Evolutionary conservation across 2,888 invertebrate species (phyloP), one percentile per base, ranked within the genome.

Genomic region (Stegophylla sp.): DNA sequence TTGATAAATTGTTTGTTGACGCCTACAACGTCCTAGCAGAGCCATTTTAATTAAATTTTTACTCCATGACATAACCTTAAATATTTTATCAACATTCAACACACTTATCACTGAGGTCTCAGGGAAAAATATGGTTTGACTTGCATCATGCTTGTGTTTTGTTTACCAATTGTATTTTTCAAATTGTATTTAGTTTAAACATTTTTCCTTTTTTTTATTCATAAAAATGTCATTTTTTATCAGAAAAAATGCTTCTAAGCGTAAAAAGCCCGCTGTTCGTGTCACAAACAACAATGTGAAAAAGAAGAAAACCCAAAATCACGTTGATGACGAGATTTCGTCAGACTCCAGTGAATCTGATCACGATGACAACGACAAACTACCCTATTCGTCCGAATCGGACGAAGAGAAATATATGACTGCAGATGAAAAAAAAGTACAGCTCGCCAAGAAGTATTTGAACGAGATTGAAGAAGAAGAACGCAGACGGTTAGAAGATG

Each of bases 391-490:
- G 5, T 82, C 82, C 0, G 84, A 83, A 43, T 67, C 82, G 7
- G 85, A 85, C n/a, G 85, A 85, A 41, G 86, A 85, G 26, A 86
- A 85, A 71, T 85, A 85, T 53, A 94, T 96, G 87, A 96, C 95
- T 0, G 92, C 93, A 0, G 96, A 97, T 86, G 95, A 97, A 85
- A 97, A 97, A 86, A 93, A 94, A 84, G 86, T 97, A 71, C 90
- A 96, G 64, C 87, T 97, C 83, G 96, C 97, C 0, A 97, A 97
- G 86, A 91, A 94, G 86, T 96, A 96, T 87, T 88, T 98, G 51
- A 89, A 93, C 85, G 94, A 96, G 88, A 92, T 97, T 64, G 92
- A 94, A 87, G 91, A 90, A 85, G 92, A 94, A 88, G 94, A 94
- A 86, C 90, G 90, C 28, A 90, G 91, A 83, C 89, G 92, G 84